These are phyloP conservation scores for Knipowitschia caucasica DNA, from an alignment of 2,797 vertebrate species.

Conservation along the genomic window DNA sequence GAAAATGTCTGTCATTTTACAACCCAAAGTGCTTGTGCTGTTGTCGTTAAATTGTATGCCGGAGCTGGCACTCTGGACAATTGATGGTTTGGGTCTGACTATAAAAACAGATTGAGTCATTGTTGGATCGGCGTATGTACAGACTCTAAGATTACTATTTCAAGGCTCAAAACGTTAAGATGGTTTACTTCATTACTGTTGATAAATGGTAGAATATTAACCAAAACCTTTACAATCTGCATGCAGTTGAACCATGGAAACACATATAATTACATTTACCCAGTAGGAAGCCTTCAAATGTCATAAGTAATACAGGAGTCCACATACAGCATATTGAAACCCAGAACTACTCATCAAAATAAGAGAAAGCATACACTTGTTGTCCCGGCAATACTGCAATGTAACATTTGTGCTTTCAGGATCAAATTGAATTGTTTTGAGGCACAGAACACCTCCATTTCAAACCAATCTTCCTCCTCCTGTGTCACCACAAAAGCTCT, in stretches of 20 bases:
- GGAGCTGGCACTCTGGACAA: not conserved
- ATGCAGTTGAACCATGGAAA: no score
- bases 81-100: not conserved
- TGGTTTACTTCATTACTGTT: no score
- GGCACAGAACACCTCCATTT: not conserved
- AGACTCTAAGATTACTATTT: no score
- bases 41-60: not conserved
- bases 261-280: no score
- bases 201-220: no score
- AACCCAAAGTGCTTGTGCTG: not conserved
- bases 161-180: no score
- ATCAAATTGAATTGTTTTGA: constrained; percentile 6
- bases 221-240: no score
- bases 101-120: not conserved
- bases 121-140: no score
- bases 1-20: not conserved
- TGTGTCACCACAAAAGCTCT: constrained; percentile 1
- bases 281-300: no score
- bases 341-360: not conserved
- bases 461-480: constrained; percentile 2
- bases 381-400: not conserved
- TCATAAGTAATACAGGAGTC: no score
- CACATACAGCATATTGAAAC: no score
- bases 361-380: not conserved
- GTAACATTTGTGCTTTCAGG: not conserved